phyloP scores from a whole-genome alignment of 2,113 vertebrate genomes.

The Proteles cristata region DNA sequence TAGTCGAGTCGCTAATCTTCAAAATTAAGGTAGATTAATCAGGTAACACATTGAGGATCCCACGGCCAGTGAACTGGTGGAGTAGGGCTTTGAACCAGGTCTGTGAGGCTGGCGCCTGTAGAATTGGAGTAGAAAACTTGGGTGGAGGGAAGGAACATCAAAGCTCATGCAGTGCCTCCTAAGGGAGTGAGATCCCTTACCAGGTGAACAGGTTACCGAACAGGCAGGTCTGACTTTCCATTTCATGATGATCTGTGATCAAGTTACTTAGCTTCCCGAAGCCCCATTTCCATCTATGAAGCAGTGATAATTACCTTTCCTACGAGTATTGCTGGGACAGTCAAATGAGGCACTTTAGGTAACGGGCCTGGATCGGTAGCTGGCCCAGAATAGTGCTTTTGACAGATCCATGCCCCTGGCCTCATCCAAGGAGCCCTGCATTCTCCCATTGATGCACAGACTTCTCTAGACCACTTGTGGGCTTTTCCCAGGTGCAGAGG shows the following conservation, averaged over 20 bases:
- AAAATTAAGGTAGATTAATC: neutral
- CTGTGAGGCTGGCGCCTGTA: neutral
- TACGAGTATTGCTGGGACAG: neutral
- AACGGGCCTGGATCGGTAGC: neutral
- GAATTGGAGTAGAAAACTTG: neutral
- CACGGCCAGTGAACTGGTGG: neutral
- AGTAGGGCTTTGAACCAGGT: neutral
- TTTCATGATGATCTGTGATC: neutral
- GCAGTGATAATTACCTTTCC: neutral
- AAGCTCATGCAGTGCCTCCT: neutral
- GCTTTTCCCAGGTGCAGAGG: neutral
- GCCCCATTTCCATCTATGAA: neutral
- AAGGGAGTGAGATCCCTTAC: neutral
- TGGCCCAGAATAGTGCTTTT: neutral
- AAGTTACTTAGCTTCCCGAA: neutral
- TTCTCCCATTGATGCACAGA: neutral
- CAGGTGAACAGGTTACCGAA: neutral
- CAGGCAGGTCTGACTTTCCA: neutral
- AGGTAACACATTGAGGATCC: neutral
- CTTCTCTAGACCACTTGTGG: neutral
- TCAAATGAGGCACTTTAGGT: neutral
- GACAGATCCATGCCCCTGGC: neutral
- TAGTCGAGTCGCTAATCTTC: neutral
- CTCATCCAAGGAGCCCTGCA: neutral
- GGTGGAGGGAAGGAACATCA: neutral